Evolutionary conservation across 2,888 invertebrate species (phyloP).

Genomic region (Polymixis flavicincta): DNA sequence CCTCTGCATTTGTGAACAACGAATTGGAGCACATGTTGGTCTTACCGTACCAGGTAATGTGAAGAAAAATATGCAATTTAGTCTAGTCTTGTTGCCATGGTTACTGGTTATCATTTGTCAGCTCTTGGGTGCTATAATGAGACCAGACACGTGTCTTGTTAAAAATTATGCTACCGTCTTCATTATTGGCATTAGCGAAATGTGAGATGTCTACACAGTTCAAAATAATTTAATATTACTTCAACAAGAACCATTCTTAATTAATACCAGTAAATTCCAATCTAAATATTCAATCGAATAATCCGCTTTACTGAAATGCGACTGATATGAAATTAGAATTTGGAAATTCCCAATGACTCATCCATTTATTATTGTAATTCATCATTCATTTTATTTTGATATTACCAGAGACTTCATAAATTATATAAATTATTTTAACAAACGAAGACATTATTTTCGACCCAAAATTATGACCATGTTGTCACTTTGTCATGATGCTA

Average conservation of each 20-base stretch:
- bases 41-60: constrained; percentile 6
- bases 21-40: constrained; percentile 34
- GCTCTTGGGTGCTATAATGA: not conserved
- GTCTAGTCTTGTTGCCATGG: not conserved
- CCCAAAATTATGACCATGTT: too few relatives aligned
- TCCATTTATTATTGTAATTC: constrained; percentile 10
- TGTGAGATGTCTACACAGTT: not conserved
- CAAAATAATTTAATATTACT: not conserved
- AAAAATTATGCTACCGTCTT: not conserved
- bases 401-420: not conserved
- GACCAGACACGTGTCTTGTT: not conserved
- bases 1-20: constrained; percentile 29
- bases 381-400: constrained; percentile 19
- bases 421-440: not conserved
- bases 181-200: not conserved
- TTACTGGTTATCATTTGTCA: not conserved
- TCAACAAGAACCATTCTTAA: not conserved
- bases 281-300: constrained; percentile 15
- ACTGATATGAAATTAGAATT: constrained; percentile 3
- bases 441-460: too few relatives aligned
- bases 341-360: not conserved
- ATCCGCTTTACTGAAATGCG: not conserved
- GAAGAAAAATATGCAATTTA: constrained; percentile 3
- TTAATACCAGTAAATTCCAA: not conserved
- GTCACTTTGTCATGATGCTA: not conserved